phyloP scores from a whole-genome alignment of 2,797 vertebrate species.

The Cuculus canorus region DNA sequence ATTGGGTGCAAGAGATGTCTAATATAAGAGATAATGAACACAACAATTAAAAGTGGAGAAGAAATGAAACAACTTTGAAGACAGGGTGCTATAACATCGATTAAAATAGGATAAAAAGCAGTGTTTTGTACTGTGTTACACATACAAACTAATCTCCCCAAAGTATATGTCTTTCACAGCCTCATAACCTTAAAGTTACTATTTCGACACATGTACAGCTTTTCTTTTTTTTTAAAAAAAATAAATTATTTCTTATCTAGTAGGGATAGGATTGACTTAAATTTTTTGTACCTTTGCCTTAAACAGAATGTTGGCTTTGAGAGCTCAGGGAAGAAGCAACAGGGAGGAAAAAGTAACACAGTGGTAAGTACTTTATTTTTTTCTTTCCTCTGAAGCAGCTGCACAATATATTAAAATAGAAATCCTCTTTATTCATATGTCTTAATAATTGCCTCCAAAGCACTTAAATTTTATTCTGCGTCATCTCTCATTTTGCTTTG shows the following conservation, averaged over 20 bases:
- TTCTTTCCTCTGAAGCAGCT: constrained; percentile 4
- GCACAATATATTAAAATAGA: neutral
- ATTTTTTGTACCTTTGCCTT: constrained; percentile 52
- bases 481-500: neutral
- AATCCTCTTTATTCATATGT: neutral
- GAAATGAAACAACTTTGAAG: neutral
- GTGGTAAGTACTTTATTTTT: constrained; percentile 73
- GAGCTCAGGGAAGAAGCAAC: constrained; percentile 81
- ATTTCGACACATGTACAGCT: neutral
- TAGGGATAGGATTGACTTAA: neutral
- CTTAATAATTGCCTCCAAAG: neutral
- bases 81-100: neutral
- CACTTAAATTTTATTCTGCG: neutral
- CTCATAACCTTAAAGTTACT: neutral
- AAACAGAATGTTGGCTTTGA: constrained; percentile 81
- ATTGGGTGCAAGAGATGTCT: neutral
- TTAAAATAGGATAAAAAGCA: neutral
- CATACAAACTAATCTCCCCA: neutral
- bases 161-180: neutral
- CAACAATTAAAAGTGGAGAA: neutral
- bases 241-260: neutral
- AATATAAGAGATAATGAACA: neutral
- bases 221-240: neutral
- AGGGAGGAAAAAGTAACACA: constrained; percentile 75
- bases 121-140: neutral